phyloP scores from a whole-genome alignment of 2,113 vertebrate genomes.

The Uria lomvia region DNA sequence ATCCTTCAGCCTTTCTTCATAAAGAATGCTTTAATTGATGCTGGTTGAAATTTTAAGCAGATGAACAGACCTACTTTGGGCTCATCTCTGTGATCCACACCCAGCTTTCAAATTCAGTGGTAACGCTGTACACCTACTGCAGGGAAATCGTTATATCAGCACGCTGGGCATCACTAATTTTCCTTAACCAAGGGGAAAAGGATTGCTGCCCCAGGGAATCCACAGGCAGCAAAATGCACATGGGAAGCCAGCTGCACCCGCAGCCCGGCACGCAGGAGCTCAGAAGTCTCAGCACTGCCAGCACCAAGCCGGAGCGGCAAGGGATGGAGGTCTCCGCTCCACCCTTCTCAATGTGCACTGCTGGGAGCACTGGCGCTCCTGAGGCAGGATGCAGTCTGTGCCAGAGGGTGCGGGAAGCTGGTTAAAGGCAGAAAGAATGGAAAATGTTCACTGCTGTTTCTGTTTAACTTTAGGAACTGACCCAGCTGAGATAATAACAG shows the following conservation, averaged over 20 bases:
- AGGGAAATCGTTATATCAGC: neutral
- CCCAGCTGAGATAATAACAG: slow-evolving; percentile 68
- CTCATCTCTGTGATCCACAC: neutral
- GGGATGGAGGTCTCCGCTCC: neutral
- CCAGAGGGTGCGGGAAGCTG: neutral
- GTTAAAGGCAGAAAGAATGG: slow-evolving; percentile 28
- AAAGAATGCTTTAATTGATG: neutral
- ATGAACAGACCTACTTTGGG: neutral
- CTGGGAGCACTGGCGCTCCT: neutral
- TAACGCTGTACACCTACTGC: neutral
- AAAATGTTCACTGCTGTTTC: slow-evolving; percentile 59
- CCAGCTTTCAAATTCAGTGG: neutral
- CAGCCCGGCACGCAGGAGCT: neutral
- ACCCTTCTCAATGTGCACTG: neutral
- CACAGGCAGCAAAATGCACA: neutral
- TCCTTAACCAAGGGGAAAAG: neutral
- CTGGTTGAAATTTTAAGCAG: neutral
- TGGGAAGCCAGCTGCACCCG: neutral
- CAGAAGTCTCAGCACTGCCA: neutral
- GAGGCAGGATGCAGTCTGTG: neutral
- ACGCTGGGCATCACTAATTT: fast-evolving
- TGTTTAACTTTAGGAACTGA: slow-evolving; percentile 61
- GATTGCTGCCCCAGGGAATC: neutral
- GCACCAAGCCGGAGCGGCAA: fast-evolving
- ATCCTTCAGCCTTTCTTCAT: no score